phyloP scores from a whole-genome alignment of 2,113 vertebrate genomes.

The Lucifuga dentata region DNA sequence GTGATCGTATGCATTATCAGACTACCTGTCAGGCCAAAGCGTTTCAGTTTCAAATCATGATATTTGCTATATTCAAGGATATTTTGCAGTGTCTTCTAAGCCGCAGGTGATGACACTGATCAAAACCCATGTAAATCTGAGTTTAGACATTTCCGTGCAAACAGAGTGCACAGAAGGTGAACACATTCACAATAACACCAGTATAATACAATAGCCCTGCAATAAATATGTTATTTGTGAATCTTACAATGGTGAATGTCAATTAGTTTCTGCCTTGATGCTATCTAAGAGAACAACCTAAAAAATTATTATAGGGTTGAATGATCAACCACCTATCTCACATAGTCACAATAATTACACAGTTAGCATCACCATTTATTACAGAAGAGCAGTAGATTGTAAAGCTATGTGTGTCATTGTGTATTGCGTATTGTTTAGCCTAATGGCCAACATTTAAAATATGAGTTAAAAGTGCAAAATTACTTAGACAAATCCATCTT shows the following conservation, averaged over 20 bases:
- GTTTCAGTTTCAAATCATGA: conserved; percentile 51
- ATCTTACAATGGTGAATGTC: not conserved
- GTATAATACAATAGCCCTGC: not conserved
- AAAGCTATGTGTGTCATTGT: too few species aligned
- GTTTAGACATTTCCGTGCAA: conserved; percentile 33
- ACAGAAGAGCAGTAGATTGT: too few species aligned
- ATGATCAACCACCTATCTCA: too few species aligned
- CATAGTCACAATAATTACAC: too few species aligned
- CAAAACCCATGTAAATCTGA: conserved; percentile 54
- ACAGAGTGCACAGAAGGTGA: conserved; percentile 3
- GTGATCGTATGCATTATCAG: conserved; percentile 57
- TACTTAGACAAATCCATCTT: not conserved
- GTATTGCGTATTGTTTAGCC: too few species aligned
- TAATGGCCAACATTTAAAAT: too few species aligned
- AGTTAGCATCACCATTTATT: too few species aligned
- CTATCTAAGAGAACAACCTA: too few species aligned
- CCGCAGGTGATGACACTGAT: conserved; percentile 57
- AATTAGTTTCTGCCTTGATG: too few species aligned
- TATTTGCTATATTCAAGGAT: conserved; percentile 62
- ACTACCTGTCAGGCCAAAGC: conserved; percentile 49
- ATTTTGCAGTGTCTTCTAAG: conserved; percentile 64
- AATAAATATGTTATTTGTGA: not conserved
- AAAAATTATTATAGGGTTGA: too few species aligned
- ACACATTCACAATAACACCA: conserved; percentile 10
- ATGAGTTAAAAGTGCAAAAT: not conserved